Evolutionary conservation across 2,888 invertebrate genomes (phyloP), one percentile per base, ranked within the genome.

Genomic region (Dicycla oo): DNA sequence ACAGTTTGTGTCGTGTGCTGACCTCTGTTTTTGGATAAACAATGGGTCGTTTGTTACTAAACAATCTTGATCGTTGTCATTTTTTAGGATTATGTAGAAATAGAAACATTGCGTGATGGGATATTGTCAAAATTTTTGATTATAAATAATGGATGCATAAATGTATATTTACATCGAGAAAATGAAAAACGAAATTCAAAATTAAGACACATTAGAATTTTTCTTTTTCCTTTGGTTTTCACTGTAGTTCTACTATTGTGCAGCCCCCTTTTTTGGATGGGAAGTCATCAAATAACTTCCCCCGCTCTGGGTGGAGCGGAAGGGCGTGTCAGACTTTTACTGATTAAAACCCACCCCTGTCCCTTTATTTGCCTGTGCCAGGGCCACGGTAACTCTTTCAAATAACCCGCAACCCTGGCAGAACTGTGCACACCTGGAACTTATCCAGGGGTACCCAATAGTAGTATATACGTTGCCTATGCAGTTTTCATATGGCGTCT

Each of bases 21-120:
- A 83, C 81, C 86, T 85, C 85, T 78, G 73, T 57, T 83, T 81
- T 76, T 58, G 77, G 62, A 80, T 68, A 76, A 69, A 84, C 87
- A 87, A 88, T 87, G 75, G 71, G 65, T 80, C 78, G 81, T 82
- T 85, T 72, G 61, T 86, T 80, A 64, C 84, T 74, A 78, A 82
- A 82, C 78, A 69, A 73, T 77, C 60, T 77, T 67, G 81, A 81
- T 77, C 68, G 78, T 60, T 82, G 81, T 70, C 20, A 67, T 80
- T 83, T 74, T 74, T 74, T 80, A 45, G 34, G 61, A 60, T 53
- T 60, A 68, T 73, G 54, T 73, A 34, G 51, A 82, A 80, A 82
- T 43, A 73, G 18, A 54, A 45, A 54, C 20, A 47, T 66, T 65
- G 57, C 47, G n/a, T 30, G 40, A 61, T 47, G 49, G 18, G 38